Base-by-base conservation (phyloP, 2,113 vertebrate species). In the Nannobrachium achirus region DNA sequence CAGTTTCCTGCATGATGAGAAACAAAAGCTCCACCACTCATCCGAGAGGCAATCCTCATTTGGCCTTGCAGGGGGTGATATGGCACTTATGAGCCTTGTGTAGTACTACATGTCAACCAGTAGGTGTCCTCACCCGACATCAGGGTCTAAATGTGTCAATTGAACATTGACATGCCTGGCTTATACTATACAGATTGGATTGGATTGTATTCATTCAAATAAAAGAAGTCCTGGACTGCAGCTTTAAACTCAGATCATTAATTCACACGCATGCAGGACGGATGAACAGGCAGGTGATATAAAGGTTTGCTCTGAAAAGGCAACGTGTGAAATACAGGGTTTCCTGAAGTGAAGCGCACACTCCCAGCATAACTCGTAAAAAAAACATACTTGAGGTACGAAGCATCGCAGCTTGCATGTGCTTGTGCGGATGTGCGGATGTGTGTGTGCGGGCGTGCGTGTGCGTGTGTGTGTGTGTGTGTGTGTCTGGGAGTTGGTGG, bases 401-500 rank as follows among this genome's bases (percentile, higher is more conserved):
- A 85, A n/a, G 20, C 14, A 25, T 46, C 13, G 10, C 38, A 75
- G 16, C 18, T 9, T 25, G 6, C 4, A 15, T 53, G 51, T 59
- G n/a, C 15, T 10, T 60, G 38, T 60, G 52, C 42, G 38, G 6
- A 25, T 42, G 56, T 56, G 19, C 33, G 1, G 20, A 10, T 57
- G 14, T 4, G 48, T 50, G 48, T n/a, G 48, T 14, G 48, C 7
- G 2, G 1, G 48, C 15, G 48, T 50, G 8, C n/a, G 7, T 4
- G 48, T 50, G 11, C n/a, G 48, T 14, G 48, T n/a, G 48, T 57
- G 48, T 50, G 48, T n/a, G 48, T 50, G 48, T 53, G 62, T 69
- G 59, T 53, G 33, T 16, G 61, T 80, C 76, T 78, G 78, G 81
- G 78, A 41, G 76, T 69, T 75, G 79, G 70, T 89, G 85, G 87